phyloP scores from a whole-genome alignment of 2,113 vertebrate genomes.

The Heptranchias perlo region DNA sequence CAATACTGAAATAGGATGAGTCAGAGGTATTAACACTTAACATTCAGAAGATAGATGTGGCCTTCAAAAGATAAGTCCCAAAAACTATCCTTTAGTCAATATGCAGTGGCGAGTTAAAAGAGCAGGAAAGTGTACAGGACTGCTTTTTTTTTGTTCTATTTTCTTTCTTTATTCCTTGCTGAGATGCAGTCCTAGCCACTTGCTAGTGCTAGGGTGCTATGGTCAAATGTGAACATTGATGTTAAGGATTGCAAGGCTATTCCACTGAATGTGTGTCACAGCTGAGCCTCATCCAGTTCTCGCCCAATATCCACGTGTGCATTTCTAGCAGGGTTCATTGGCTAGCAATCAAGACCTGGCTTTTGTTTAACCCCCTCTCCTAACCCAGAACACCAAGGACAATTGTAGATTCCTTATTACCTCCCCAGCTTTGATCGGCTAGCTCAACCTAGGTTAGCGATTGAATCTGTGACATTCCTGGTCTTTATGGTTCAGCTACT shows the following conservation, averaged over 20 bases:
- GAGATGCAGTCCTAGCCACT: background rate
- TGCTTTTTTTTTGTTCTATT: background rate
- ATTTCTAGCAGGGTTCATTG: background rate
- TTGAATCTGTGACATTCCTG: too few relatives aligned
- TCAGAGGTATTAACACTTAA: background rate
- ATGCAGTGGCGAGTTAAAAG: background rate
- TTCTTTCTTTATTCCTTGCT: background rate
- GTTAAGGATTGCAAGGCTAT: background rate
- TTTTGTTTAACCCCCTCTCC: background rate
- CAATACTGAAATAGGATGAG: background rate
- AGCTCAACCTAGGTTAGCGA: too few relatives aligned
- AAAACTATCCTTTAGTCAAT: background rate
- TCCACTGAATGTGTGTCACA: background rate
- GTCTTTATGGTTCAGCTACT: background rate
- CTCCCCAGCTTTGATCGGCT: too few relatives aligned
- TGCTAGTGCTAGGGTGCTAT: background rate
- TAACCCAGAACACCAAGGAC: background rate
- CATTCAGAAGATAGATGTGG: background rate
- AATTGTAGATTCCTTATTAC: background rate
- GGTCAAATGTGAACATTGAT: background rate
- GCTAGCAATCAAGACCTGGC: background rate
- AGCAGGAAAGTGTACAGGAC: too few relatives aligned
- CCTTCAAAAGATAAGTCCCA: background rate
- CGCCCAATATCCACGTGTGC: background rate
- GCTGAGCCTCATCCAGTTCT: background rate